Conservation (phyloP, 2,797 vertebrate species). For the Natrix natrix region DNA sequence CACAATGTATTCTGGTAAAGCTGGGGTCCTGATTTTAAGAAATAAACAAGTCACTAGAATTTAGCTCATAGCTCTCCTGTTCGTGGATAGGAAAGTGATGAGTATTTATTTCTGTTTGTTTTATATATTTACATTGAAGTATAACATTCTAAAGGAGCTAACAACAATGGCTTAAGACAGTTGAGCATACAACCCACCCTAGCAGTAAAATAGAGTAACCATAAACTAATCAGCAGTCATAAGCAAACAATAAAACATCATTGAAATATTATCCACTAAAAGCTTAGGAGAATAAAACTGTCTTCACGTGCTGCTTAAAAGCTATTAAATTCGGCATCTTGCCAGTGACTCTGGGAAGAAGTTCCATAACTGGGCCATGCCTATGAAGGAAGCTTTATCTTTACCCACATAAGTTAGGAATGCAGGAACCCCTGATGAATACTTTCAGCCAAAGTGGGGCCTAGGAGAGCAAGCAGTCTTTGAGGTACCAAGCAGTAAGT, state of each 20-base stretch:
- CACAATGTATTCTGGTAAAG: not conserved
- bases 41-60: not conserved
- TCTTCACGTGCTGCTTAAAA: constrained; percentile 3
- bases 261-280: not conserved
- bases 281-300: not conserved
- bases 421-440: not conserved
- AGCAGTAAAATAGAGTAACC: not conserved
- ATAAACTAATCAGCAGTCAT: not conserved
- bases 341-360: not conserved
- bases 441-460: not conserved
- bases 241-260: constrained; percentile 14
- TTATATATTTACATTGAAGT: not conserved
- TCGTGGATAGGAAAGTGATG: not conserved
- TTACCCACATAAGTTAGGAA: not conserved
- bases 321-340: not conserved
- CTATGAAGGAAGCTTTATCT: not conserved
- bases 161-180: not conserved
- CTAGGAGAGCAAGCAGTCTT: not conserved
- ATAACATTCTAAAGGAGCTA: not conserved
- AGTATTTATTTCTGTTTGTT: not conserved
- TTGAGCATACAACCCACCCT: not conserved
- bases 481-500: not conserved
- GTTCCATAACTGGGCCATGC: not conserved
- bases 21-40: not conserved
- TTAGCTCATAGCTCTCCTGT: not conserved